Conservation (phyloP, 2,888 invertebrate species). For the Ophioninae sp. region DNA sequence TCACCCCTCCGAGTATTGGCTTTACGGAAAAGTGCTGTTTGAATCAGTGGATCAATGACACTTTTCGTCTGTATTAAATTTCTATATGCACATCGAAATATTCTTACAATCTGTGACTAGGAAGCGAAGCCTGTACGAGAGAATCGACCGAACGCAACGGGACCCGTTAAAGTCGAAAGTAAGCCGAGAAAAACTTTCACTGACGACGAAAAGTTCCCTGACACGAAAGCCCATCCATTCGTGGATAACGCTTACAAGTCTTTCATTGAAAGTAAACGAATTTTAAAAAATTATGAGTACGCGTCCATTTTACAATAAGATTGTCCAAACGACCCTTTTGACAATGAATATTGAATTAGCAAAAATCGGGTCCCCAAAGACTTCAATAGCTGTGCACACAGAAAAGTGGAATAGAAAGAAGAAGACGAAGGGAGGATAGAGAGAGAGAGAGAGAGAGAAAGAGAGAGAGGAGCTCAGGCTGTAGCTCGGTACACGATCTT, state of each 20-base stretch:
- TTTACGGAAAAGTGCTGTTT: no score
- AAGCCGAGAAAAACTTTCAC: slow-evolving; percentile 76
- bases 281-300: background rate
- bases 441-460: no score
- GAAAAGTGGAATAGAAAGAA: slow-evolving; percentile 25
- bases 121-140: background rate
- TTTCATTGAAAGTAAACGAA: slow-evolving; percentile 12
- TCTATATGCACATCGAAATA: slow-evolving; percentile 2
- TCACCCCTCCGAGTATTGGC: no score
- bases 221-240: background rate
- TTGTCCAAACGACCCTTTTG: background rate
- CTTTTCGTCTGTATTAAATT: no score
- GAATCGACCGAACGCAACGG: slow-evolving; percentile 15
- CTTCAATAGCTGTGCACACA: background rate
- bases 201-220: slow-evolving; percentile 72
- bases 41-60: no score
- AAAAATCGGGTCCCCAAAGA: background rate
- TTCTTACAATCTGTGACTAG: background rate
- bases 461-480: slow-evolving; percentile 13
- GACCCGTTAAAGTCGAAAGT: slow-evolving; percentile 75
- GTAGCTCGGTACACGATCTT: slow-evolving; percentile 43
- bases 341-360: background rate
- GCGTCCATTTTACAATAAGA: background rate
- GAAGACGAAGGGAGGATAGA: background rate
- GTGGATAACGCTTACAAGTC: background rate